Percentiles rank a stretch among this genome's conserved stretches.
Evolutionary conservation across 1,140 invertebrate species (phyloP).

Genomic region (Eriocheir sinensis): DNA sequence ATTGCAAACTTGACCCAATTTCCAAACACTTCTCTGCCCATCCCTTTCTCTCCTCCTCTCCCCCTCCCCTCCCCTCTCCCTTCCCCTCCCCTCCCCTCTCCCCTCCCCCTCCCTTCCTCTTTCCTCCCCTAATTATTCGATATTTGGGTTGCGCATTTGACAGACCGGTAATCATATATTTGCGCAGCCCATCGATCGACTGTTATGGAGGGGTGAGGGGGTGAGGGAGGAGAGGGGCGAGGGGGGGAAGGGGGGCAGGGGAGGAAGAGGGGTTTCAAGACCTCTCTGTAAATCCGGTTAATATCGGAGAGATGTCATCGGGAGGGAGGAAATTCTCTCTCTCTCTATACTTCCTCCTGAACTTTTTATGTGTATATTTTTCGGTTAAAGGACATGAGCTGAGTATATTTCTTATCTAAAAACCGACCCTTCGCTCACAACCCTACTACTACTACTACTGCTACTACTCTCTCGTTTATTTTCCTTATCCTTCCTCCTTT

Average conservation of each 20-base stretch:
- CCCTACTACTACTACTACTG: no score
- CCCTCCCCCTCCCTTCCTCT: not conserved
- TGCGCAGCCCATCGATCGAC: not conserved
- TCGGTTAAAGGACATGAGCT: no score
- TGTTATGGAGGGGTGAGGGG: not conserved
- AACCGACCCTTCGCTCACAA: no score
- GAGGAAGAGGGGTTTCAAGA: not conserved
- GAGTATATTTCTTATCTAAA: no score
- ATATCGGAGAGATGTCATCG: conserved; percentile 15
- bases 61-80: not conserved
- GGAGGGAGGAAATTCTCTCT: not conserved
- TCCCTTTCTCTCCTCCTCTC: not conserved
- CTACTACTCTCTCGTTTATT: no score
- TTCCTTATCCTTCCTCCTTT: no score
- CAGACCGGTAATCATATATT: not conserved
- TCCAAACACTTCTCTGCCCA: not conserved
- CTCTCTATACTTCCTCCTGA: not conserved
- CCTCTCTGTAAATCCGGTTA: not conserved
- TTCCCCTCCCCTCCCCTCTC: not conserved
- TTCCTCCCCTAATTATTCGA: not conserved
- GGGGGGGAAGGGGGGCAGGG: not conserved
- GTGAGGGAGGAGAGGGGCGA: not conserved
- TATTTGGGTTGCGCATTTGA: conserved; percentile 23
- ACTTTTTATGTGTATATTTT: no score
- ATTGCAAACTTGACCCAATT: not conserved